Evolutionary conservation across 2,888 invertebrate species (phyloP).

Genomic region (Plemyria rubiginata): DNA sequence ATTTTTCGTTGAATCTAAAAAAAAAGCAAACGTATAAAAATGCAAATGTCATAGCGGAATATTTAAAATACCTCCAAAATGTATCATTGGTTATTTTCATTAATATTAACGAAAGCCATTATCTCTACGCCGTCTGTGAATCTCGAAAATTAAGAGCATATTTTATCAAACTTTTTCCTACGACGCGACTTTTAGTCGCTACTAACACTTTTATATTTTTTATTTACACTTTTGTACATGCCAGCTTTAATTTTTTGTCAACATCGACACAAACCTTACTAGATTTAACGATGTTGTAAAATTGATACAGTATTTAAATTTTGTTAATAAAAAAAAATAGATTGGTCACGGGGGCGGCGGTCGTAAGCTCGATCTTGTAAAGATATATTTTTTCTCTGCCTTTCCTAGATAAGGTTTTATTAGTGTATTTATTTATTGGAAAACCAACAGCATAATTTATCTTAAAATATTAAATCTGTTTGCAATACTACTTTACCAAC

Average conservation of each 20-base stretch:
- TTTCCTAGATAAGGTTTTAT: too few species aligned
- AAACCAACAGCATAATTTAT: too few species aligned
- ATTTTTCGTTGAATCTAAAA: neutral
- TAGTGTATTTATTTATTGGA: too few species aligned
- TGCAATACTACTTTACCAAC: too few species aligned
- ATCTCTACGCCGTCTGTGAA: conserved; percentile 36
- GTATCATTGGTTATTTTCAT: conserved; percentile 43
- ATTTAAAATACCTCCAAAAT: conserved; percentile 34
- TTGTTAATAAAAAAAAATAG: too few species aligned
- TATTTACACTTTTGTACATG: too few species aligned
- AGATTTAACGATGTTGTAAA: too few species aligned
- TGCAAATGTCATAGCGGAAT: conserved; percentile 29
- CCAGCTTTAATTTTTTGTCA: too few species aligned
- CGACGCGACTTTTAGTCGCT: conserved; percentile 20
- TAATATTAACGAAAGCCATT: conserved; percentile 38
- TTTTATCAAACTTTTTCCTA: conserved; percentile 12
- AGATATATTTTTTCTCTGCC: neutral
- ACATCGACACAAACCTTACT: too few species aligned
- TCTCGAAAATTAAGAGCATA: conserved; percentile 34
- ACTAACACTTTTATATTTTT: neutral
- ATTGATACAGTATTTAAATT: too few species aligned
- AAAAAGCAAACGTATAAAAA: conserved; percentile 17
- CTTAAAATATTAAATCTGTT: too few species aligned
- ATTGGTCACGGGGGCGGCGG: too few species aligned
- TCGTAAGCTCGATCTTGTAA: neutral